phyloP scores from a whole-genome alignment of 1,140 invertebrate species.

The Meloidogyne floridensis region DNA sequence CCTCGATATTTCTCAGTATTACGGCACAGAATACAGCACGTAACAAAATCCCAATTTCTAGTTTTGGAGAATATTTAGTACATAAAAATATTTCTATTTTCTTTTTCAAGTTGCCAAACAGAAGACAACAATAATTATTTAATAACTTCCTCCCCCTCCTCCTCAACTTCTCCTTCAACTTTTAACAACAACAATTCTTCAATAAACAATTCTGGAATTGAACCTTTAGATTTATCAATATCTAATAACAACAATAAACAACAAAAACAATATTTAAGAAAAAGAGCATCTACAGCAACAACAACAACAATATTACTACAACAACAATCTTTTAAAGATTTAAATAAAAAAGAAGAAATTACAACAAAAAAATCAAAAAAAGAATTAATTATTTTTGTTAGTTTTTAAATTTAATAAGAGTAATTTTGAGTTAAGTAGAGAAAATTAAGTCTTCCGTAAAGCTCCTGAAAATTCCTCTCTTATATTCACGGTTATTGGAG shows the following conservation, averaged over 20 bases:
- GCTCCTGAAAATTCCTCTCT: too few relatives aligned
- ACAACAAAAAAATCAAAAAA: background rate
- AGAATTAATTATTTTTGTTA: background rate
- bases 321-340: too few relatives aligned
- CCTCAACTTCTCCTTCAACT: background rate
- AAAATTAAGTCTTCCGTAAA: too few relatives aligned
- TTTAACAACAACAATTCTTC: too few relatives aligned
- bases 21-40: too few relatives aligned
- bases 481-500: too few relatives aligned
- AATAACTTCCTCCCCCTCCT: background rate
- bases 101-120: background rate
- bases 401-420: background rate
- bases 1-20: too few relatives aligned
- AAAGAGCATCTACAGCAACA: background rate
- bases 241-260: background rate
- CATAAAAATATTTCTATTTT: background rate
- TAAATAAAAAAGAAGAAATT: background rate
- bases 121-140: background rate
- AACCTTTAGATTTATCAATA: slow-evolving; percentile 7
- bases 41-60: too few relatives aligned
- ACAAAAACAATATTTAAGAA: background rate
- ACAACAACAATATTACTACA: background rate
- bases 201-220: background rate
- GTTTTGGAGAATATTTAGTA: too few relatives aligned
- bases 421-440: too few relatives aligned